Evolutionary conservation across 2,888 invertebrate genomes (phyloP).

Genomic region (Platerodrilus igneus): DNA sequence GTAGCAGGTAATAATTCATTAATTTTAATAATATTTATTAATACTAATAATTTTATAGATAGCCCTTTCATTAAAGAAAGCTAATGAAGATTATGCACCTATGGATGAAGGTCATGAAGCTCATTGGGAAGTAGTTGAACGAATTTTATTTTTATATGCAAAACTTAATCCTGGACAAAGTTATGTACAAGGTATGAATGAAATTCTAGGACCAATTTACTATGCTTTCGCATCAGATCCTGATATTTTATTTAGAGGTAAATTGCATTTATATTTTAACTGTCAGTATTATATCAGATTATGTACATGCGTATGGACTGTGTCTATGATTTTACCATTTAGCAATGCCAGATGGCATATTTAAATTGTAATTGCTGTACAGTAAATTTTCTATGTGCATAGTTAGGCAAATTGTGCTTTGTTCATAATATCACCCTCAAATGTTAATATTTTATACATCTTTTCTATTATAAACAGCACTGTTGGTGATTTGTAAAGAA

Average conservation of each 20-base stretch:
- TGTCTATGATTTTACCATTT: no score
- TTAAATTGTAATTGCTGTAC: no score
- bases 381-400: no score
- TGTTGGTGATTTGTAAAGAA: no score
- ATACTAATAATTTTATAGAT: constrained; percentile 49
- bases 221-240: constrained; percentile 93
- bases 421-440: no score
- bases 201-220: constrained; percentile 97
- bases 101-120: constrained; percentile 89
- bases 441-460: no score
- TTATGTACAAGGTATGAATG: constrained; percentile 98
- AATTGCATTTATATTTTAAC: no score
- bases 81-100: constrained; percentile 76
- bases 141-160: constrained; percentile 94
- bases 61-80: constrained; percentile 69
- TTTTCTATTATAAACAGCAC: no score
- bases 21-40: constrained; percentile 3
- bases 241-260: constrained; percentile 73
- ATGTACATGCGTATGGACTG: no score
- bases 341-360: no score
- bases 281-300: no score
- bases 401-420: no score
- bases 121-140: constrained; percentile 97
- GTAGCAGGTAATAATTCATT: constrained; percentile 31
- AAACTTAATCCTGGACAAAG: constrained; percentile 97